These are phyloP conservation scores for Lithophane socia DNA, from an alignment of 2,888 invertebrate genomes.

Conservation along the genomic window DNA sequence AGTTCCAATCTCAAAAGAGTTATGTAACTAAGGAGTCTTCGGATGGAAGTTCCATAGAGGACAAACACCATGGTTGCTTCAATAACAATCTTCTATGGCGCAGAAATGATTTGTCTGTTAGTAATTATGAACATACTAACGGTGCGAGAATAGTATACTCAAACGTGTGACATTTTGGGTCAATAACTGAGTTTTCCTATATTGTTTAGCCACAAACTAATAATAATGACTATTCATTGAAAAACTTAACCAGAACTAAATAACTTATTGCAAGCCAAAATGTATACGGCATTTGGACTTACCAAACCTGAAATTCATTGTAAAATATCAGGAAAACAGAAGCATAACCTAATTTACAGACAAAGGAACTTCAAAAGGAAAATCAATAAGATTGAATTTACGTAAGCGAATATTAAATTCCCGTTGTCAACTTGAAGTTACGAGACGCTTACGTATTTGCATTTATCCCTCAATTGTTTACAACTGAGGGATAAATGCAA, in stretches of 20 bases:
- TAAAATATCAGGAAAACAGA: slow-evolving; percentile 17
- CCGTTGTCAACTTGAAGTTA: neutral
- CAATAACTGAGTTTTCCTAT: slow-evolving; percentile 12
- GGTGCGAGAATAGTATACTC: slow-evolving; percentile 8
- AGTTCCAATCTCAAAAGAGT: neutral
- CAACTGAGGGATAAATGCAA: slow-evolving; percentile 12
- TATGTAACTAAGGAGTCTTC: neutral
- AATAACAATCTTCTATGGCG: neutral
- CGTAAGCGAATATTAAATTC: slow-evolving; percentile 3
- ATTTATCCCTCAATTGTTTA: neutral
- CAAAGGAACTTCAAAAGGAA: slow-evolving; percentile 20
- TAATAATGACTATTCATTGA: neutral
- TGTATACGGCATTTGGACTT: neutral
- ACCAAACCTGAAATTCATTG: neutral
- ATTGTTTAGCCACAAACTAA: neutral
- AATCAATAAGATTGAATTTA: slow-evolving; percentile 3
- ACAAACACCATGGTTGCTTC: neutral
- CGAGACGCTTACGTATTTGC: too few relatives aligned
- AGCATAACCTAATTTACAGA: slow-evolving; percentile 14
- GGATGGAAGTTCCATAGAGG: neutral
- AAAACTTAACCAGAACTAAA: neutral
- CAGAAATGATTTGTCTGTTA: neutral
- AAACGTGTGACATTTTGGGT: slow-evolving; percentile 14
- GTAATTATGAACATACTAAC: slow-evolving; percentile 23
- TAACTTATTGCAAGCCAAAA: neutral